A percentile compares a stretch with the other conserved stretches of the same genome.
Conservation (phyloP, 2,888 invertebrate genomes). For the Prionchulus punctatus region DNA sequence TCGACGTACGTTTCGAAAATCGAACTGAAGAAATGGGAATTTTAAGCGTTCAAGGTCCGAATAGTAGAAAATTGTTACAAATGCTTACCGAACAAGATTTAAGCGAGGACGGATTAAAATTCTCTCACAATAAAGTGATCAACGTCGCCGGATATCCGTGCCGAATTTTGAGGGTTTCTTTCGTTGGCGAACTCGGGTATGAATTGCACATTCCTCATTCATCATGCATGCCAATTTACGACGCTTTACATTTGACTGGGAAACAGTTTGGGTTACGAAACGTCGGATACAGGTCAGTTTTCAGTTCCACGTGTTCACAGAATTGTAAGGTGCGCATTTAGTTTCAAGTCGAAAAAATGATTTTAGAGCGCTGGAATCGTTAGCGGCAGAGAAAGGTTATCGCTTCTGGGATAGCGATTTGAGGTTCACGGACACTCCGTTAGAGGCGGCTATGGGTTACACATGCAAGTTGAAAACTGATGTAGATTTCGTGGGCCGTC, state of each 20-base stretch:
- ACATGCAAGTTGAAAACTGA: constrained; percentile 53
- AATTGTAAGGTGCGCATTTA: no score
- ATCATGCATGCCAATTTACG: neutral
- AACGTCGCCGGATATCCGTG: constrained; percentile 37
- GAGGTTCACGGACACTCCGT: constrained; percentile 62
- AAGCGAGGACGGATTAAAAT: no score
- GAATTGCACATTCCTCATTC: constrained; percentile 3
- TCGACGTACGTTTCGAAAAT: no score
- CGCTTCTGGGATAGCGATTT: constrained; percentile 71
- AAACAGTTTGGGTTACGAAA: constrained; percentile 48
- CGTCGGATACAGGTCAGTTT: constrained; percentile 56
- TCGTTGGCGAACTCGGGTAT: constrained; percentile 8
- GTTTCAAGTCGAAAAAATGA: no score
- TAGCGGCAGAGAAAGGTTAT: constrained; percentile 71
- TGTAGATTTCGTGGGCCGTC: constrained; percentile 63
- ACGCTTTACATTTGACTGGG: no score
- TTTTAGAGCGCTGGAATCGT: constrained; percentile 63
- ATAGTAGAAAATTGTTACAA: no score
- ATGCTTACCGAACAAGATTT: no score
- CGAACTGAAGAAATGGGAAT: constrained; percentile 61
- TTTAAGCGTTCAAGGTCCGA: constrained; percentile 65
- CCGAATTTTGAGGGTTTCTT: constrained; percentile 28
- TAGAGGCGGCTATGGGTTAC: constrained; percentile 63
- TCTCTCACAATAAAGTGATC: no score
- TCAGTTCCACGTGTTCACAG: no score